Percentiles rank a stretch among this genome's conserved stretches.
These are phyloP conservation scores for Acanthosepion pharaonis DNA, from an alignment of 2,888 invertebrate species.

Conservation along the genomic window DNA sequence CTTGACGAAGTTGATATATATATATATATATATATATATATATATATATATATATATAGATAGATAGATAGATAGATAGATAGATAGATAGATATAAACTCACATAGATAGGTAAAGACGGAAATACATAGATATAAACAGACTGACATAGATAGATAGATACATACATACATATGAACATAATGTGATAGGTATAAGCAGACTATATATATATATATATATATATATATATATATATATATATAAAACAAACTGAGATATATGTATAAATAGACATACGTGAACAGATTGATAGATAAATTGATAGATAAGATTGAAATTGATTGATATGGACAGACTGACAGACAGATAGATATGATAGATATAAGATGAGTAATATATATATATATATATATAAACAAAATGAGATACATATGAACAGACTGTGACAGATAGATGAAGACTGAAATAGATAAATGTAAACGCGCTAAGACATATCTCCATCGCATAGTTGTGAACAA, in stretches of 20 bases:
- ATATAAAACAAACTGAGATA: background rate
- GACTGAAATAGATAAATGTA: background rate
- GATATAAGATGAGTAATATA: no score
- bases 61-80: fast-evolving
- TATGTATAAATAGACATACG: background rate
- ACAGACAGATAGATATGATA: background rate
- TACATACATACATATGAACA: background rate
- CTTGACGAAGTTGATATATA: no score
- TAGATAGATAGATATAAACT: fast-evolving
- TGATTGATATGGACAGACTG: no score
- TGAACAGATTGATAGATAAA: background rate
- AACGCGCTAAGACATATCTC: background rate
- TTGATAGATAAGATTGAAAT: background rate
- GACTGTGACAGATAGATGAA: background rate
- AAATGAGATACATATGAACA: no score
- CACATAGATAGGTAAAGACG: background rate
- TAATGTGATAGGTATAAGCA: no score
- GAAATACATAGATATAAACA: background rate
- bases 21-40: background rate
- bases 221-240: no score
- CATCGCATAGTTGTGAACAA: background rate
- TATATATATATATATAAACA: no score
- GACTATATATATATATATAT: no score
- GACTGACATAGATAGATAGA: background rate
- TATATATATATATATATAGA: background rate